Conservation (phyloP, 2,888 invertebrate genomes). For the Diachrysia chrysitis region DNA sequence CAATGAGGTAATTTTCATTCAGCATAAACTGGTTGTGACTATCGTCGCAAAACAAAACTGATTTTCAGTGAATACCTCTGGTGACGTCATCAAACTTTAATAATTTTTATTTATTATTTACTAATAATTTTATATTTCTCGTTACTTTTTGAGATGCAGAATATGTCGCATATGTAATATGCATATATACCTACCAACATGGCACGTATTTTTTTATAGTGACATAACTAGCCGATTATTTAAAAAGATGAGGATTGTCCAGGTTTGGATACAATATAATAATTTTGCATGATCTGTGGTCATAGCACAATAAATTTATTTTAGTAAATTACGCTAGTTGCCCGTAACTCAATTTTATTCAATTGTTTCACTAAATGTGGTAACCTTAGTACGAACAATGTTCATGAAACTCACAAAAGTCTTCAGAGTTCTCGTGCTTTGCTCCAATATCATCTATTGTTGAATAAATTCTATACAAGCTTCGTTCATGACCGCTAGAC, state of each 20-base stretch:
- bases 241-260: not conserved
- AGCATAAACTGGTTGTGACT: no score
- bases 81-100: no score
- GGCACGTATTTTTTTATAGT: no score
- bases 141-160: no score
- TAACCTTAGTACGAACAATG: conserved; percentile 46
- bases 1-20: no score
- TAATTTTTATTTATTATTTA: no score
- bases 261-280: conserved; percentile 9
- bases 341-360: conserved; percentile 24
- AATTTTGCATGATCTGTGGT: conserved; percentile 16
- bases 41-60: no score
- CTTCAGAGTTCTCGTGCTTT: conserved; percentile 34
- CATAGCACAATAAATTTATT: conserved; percentile 18
- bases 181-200: no score
- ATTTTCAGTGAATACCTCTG: no score
- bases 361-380: conserved; percentile 39
- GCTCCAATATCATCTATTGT: conserved; percentile 35
- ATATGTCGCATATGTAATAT: no score
- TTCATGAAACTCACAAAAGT: conserved; percentile 46
- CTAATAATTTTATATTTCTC: no score
- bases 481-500: conserved; percentile 8
- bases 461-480: conserved; percentile 24
- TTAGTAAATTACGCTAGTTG: conserved; percentile 17
- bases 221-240: not conserved